Conservation (phyloP, 2,888 invertebrate species). For the Acanthosoma haemorrhoidale region DNA sequence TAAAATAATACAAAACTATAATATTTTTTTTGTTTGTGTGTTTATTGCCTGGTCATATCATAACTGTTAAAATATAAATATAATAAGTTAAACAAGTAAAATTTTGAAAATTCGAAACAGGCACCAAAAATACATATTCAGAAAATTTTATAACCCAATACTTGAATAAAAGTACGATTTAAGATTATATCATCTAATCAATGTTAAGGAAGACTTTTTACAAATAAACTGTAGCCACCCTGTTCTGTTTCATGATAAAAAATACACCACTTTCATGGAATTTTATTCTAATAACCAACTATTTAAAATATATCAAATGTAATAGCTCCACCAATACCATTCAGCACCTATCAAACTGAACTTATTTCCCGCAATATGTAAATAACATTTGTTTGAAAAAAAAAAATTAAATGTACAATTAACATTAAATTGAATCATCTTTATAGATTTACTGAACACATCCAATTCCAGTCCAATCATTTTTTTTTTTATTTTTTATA, state of each 20-base stretch:
- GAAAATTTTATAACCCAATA: too few species aligned
- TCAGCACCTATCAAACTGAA: not conserved
- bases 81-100: too few species aligned
- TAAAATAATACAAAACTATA: too few species aligned
- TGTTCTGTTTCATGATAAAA: not conserved
- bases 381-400: not conserved
- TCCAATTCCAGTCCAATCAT: not conserved
- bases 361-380: not conserved
- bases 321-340: not conserved
- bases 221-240: not conserved
- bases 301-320: not conserved
- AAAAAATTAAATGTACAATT: not conserved
- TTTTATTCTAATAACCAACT: not conserved
- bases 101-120: too few species aligned
- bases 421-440: constrained; percentile 3
- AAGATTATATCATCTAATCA: too few species aligned
- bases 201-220: not conserved
- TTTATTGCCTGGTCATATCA: too few species aligned
- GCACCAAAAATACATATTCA: too few species aligned
- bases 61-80: too few species aligned
- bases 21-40: too few species aligned
- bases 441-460: constrained; percentile 4
- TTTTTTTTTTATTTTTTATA: not conserved
- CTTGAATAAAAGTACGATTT: too few species aligned
- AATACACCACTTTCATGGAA: not conserved